A percentile compares a stretch with the other conserved stretches of the same genome.
Evolutionary conservation across 2,113 vertebrate genomes (phyloP).

Genomic region (Pantherophis guttatus): DNA sequence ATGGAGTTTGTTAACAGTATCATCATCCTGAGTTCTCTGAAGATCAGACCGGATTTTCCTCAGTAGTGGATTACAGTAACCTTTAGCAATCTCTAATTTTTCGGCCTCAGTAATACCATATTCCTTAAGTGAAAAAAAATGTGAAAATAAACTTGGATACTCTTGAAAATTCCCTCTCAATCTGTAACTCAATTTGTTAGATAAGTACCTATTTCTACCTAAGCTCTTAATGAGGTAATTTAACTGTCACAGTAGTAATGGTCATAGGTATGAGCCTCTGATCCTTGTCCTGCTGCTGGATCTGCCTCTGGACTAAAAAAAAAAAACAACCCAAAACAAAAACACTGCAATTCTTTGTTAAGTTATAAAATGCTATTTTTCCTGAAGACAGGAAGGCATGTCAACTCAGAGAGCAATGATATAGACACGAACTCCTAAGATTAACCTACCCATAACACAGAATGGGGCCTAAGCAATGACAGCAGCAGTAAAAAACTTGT

Average conservation of each 20-base stretch:
- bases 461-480: neutral
- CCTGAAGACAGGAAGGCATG: neutral
- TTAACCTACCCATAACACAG: neutral
- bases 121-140: conserved; percentile 73
- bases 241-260: neutral
- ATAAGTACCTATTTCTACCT: neutral
- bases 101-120: conserved; percentile 87
- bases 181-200: neutral
- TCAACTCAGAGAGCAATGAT: neutral
- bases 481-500: neutral
- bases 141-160: conserved; percentile 21
- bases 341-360: neutral
- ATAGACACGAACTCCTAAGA: neutral
- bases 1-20: conserved; percentile 90
- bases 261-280: neutral
- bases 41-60: conserved; percentile 89
- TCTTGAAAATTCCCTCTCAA: conserved; percentile 2
- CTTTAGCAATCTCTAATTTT: conserved; percentile 89
- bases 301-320: neutral
- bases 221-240: neutral
- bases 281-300: neutral
- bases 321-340: neutral
- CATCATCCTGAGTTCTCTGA: conserved; percentile 89
- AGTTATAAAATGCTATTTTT: neutral
- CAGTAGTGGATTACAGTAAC: conserved; percentile 86